Conservation (phyloP, 2,113 vertebrate species). For the Rhinogobius similis region DNA sequence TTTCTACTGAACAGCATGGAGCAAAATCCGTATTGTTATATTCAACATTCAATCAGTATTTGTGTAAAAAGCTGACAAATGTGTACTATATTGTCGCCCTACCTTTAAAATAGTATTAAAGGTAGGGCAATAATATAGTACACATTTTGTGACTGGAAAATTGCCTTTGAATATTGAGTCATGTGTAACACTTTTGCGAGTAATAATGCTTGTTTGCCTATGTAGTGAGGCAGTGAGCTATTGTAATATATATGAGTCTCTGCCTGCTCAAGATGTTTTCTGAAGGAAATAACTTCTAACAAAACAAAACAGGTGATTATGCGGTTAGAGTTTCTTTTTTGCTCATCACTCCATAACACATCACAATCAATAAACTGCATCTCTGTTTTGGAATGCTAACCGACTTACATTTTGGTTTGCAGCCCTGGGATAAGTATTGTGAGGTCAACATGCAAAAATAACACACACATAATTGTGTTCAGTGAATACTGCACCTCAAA, state of each 20-base stretch:
- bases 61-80: not conserved
- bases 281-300: too few species aligned
- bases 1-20: not conserved
- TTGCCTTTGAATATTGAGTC: not conserved
- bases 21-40: not conserved
- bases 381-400: constrained; percentile 4
- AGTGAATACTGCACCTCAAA: constrained; percentile 88
- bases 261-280: too few species aligned
- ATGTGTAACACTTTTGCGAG: too few species aligned
- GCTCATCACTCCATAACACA: not conserved
- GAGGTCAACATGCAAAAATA: not conserved
- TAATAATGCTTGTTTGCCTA: too few species aligned
- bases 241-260: too few species aligned
- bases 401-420: not conserved
- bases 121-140: too few species aligned
- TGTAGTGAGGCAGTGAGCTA: too few species aligned
- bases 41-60: not conserved
- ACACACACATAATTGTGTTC: not conserved
- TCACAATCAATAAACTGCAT: not conserved
- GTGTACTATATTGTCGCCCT: not conserved
- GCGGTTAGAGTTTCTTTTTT: not conserved
- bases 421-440: not conserved
- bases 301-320: constrained; percentile 7
- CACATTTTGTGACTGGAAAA: too few species aligned
- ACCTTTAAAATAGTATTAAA: too few species aligned